Evolutionary conservation across 2,888 invertebrate genomes (phyloP).

Genomic region (Lissonota sp.): DNA sequence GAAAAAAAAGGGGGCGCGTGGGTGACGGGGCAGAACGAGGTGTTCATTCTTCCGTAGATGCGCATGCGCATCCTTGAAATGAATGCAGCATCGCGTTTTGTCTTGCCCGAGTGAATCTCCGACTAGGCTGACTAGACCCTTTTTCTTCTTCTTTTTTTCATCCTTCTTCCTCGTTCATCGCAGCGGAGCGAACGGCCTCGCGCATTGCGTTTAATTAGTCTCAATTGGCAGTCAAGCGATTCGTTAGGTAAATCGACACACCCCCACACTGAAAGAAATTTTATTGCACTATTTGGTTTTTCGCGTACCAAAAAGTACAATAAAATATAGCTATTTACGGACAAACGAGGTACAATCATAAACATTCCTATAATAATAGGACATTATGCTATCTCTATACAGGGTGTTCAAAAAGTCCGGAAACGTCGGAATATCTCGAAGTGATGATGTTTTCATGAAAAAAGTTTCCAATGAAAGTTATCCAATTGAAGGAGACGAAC

Average conservation of each 20-base stretch:
- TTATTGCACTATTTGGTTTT: no score
- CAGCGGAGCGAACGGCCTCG: conserved; percentile 56
- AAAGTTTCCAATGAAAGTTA: no score
- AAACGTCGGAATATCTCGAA: no score
- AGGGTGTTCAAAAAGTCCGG: no score
- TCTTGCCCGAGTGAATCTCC: conserved; percentile 62
- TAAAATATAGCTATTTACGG: no score
- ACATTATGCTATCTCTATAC: no score
- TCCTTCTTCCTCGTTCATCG: conserved; percentile 14
- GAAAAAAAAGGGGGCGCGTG: conserved; percentile 40
- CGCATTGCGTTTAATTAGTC: conserved; percentile 73
- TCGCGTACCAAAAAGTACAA: no score
- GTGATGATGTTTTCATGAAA: no score
- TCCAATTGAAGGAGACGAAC: no score
- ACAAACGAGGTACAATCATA: no score
- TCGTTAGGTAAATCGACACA: conserved; percentile 61
- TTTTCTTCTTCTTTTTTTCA: background rate
- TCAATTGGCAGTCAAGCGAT: conserved; percentile 74
- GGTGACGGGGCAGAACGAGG: conserved; percentile 43
- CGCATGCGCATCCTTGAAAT: conserved; percentile 45
- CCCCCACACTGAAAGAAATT: no score
- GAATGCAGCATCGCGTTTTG: conserved; percentile 64
- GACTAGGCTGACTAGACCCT: conserved; percentile 64
- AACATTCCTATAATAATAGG: no score
- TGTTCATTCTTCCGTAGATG: conserved; percentile 47